Evolutionary conservation across 1,140 invertebrate genomes (phyloP), one percentile per base, ranked within the genome.

Genomic region (Penaeus japonicus): DNA sequence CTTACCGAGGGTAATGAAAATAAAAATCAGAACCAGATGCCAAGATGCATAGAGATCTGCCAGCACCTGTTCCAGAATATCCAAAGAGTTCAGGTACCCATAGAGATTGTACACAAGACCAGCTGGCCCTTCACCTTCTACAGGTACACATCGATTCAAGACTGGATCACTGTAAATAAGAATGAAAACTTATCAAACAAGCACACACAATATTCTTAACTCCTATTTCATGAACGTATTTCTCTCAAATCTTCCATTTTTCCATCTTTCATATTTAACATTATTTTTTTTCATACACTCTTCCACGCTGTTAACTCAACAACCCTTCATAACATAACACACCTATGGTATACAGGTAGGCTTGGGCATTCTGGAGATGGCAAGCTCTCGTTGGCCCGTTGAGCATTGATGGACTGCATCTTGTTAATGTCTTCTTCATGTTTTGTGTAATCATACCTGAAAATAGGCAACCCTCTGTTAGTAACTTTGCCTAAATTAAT

Each of bases 21-120:
- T 88, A 53, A 88, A 88, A 30, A 88, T 88, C n/a, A 88, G 80
- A 18, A 88, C 83, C 27, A 83, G 70, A 55, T 84, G 87, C 87
- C 87, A 88, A 1, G 87, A 88, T 39, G 87, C 87, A 59, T 88
- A 88, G 15, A 88, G 80, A 73, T 88, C 87, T 47, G 87, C 87
- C 35, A 88, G 73, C 54, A 88, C 87, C 73, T 88, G 87, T 70
- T 88, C 87, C 65, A 88, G 30, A 22, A 83, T 77, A 47, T 88
- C 87, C 70, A 88, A 77, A 32, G 87, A 82, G 53, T 88, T 88
- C 32, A 88, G 87, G 73, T 88, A 88, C 7, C 80, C 87, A 78
- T 88, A 88, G 15, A 88, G 87, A 73, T 88, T 83, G 70, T 88
- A 88, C 65, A 88, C 30, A 20, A 88, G 20, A 17, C 87, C 87